These are phyloP conservation scores for Parapsyche elsis DNA, from an alignment of 1,140 invertebrate species.

Conservation along the genomic window DNA sequence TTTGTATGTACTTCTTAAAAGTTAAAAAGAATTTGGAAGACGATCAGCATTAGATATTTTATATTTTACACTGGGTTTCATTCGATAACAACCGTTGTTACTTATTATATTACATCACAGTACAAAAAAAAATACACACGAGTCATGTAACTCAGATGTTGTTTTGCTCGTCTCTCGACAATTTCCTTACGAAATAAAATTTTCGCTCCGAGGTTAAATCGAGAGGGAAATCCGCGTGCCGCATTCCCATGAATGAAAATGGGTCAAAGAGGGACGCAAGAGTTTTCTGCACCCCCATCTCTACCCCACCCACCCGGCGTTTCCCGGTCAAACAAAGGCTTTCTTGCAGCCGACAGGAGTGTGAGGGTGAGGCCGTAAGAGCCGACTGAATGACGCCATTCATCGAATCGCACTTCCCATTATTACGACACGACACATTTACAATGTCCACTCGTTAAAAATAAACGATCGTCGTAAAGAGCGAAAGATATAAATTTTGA, in stretches of 20 bases:
- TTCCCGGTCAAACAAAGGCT: conserved; percentile 18
- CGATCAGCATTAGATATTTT: too few species aligned
- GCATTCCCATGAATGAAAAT: conserved; percentile 34
- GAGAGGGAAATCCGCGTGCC: neutral
- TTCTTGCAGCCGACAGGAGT: neutral
- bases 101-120: too few species aligned
- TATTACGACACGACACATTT: neutral
- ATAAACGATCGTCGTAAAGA: too few species aligned
- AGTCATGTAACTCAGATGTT: too few species aligned
- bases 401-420: conserved; percentile 16
- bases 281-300: neutral
- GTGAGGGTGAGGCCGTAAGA: neutral
- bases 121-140: too few species aligned
- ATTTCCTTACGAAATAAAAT: too few species aligned
- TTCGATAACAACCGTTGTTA: too few species aligned
- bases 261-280: conserved; percentile 19
- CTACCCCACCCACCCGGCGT: neutral
- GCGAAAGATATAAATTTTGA: too few species aligned
- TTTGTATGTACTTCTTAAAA: too few species aligned
- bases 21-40: too few species aligned
- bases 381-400: conserved; percentile 50
- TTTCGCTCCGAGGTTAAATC: neutral
- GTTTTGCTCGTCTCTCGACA: neutral
- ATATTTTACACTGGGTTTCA: too few species aligned
- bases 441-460: too few species aligned